Base-by-base conservation (phyloP, 2,797 vertebrate species). In the Pipistrellus nathusii region DNA sequence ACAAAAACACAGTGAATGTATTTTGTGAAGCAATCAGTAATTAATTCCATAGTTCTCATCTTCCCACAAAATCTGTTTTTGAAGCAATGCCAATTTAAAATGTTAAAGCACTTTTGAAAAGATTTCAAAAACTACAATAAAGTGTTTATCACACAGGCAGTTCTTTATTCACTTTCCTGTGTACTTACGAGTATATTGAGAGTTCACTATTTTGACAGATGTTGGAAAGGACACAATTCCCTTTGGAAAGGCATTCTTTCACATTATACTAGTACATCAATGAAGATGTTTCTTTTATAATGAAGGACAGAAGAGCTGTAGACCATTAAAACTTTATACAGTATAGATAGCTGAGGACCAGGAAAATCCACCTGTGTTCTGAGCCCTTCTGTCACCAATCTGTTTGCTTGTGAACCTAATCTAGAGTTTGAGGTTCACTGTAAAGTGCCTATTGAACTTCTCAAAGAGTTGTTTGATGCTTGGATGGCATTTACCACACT, bases 1-100 rank as follows among this genome's bases (percentile, higher is more conserved):
- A 82, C 73, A 90, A 94, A 95, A 85, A 46, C 51, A 25, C 83
- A 87, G 59, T 27, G 21, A 80, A 59, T 77, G 20, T n/a, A 69
- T 66, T 76, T 90, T 68, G 35, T 92, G 71, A 72, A 76, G 32
- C 66, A 64, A 78, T 85, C 71, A 27, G 18, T 94, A 71, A 90
- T 38, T 94, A 71, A 90, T 38, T 59, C 1, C 32, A 20, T 53
- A 32, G 3, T 81, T 20, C 51, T 5, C 59, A n/a, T 13, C 73
- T 86, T 90, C 46, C 41, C 76, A 8, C 18, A 81, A 86, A 87
- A 44, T 55, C 4, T n/a, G 4, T 71, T 85, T 78, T 86, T 85
- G 8, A 84, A 51, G 53, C 10, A 66, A 55, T n/a, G 12, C n/a
- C 66, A 41, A 25, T 88, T 86, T 84, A 73, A 91, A 94, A 89